Base-by-base conservation (phyloP, 2,888 invertebrate species). In the Gandaritis pyraliata region DNA sequence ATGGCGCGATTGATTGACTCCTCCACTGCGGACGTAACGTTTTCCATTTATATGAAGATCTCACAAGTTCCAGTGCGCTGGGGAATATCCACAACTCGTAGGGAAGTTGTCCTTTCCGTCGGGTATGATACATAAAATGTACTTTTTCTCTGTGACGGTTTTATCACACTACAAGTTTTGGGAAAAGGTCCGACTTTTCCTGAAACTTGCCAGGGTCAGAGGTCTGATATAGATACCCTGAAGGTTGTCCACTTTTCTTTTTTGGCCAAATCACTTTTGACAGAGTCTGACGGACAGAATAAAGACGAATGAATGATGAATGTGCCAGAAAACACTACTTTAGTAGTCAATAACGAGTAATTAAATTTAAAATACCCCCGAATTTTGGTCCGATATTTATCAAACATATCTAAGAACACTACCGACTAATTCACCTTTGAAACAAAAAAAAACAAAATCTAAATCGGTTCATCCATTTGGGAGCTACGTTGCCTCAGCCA, bases 41-140 rank as follows among this genome's bases (percentile, higher is more conserved):
- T 85, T 82, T 75, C 84, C 83, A 86, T 86, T 84, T 86, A 84
- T 86, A 86, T 86, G 84, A 86, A 86, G 83, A 86, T 85, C 77
- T 81, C 77, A 77, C 76, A 78, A 81, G 77, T 81, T 78, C 71
- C 75, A 74, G 60, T 67, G 69, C 76, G 55, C 71, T 58, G 66
- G 74, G 74, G 78, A 72, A 73, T 79, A 65, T 62, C 53, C 61
- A 52, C 67, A 64, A 71, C 67, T 67, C 69, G 69, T 68, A 64
- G 59, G 62, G 57, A 64, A 68, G 63, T 66, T 66, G 65, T 66
- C 64, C 63, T 54, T 54, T 54, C 38, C 61, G 52, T 58, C 56
- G 61, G 60, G 63, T 65, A 66, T 65, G 63, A 63, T 63, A 69
- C 63, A 65, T 63, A 63, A 66, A 63, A 65, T 66, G 63, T 66